phyloP scores from a whole-genome alignment of 2,888 invertebrate species.

The Oligia strigilis region DNA sequence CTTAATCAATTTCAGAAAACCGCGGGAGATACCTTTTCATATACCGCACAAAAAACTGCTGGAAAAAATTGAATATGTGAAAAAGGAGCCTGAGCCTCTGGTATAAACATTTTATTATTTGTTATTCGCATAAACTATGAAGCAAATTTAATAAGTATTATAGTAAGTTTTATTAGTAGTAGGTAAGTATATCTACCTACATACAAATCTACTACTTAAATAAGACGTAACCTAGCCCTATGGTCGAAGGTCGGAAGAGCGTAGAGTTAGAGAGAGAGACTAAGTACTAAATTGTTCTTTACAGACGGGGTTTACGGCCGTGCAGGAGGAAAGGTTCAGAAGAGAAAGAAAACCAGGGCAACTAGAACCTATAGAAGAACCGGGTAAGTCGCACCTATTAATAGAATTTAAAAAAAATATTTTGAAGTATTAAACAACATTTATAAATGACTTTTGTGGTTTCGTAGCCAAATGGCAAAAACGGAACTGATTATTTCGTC shows the following conservation, averaged over 20 bases:
- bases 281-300: conserved; percentile 20
- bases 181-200: neutral
- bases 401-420: neutral
- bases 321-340: conserved; percentile 84
- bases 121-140: neutral
- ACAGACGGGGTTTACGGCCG: conserved; percentile 89
- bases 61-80: conserved; percentile 91
- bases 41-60: conserved; percentile 91
- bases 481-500: neutral
- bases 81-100: conserved; percentile 90
- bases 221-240: neutral
- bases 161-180: neutral
- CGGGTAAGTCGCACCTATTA: conserved; percentile 48
- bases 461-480: neutral
- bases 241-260: neutral
- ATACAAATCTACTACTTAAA: neutral
- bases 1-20: conserved; percentile 73
- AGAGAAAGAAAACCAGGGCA: conserved; percentile 77
- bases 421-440: neutral
- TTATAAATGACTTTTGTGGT: neutral
- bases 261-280: neutral
- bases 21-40: conserved; percentile 89
- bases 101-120: conserved; percentile 75
- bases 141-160: neutral
- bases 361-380: conserved; percentile 79